Conservation (phyloP, 2,888 invertebrate species). For the Erebia aethiops region DNA sequence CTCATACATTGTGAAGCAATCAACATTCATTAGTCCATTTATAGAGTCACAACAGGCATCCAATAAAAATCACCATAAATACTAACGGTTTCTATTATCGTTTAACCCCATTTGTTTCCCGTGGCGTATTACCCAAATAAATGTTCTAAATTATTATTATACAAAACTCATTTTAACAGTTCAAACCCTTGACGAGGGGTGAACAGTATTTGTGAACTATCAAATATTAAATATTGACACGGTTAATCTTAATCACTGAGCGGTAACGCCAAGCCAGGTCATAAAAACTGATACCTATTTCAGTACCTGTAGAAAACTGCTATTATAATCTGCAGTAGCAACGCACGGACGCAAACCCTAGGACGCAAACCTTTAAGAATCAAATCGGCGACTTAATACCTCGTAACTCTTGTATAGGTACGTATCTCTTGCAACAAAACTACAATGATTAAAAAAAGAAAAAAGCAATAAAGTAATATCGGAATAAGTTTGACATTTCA, state of each 20-base stretch:
- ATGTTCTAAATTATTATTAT: not conserved
- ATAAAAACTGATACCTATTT: no score
- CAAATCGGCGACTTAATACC: no score
- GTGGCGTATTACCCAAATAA: conserved; percentile 2
- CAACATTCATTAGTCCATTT: conserved; percentile 75
- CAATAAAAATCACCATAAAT: conserved; percentile 56
- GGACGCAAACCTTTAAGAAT: no score
- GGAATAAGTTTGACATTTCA: no score
- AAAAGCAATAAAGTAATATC: no score
- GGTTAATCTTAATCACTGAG: not conserved
- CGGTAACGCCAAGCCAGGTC: not conserved
- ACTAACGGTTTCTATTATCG: conserved; percentile 39
- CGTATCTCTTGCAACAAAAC: no score
- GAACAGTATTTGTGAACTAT: not conserved
- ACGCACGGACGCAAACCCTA: no score
- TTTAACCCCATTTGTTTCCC: conserved; percentile 39
- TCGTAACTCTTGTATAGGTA: no score
- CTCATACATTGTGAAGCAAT: conserved; percentile 75
- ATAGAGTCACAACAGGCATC: conserved; percentile 62
- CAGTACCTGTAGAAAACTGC: no score
- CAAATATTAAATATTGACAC: not conserved
- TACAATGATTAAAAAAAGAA: no score
- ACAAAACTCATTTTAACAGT: not conserved
- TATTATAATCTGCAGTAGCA: no score
- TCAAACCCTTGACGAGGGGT: not conserved